Evolutionary conservation across 2,113 vertebrate genomes (phyloP).

Genomic region (Psophia crepitans): DNA sequence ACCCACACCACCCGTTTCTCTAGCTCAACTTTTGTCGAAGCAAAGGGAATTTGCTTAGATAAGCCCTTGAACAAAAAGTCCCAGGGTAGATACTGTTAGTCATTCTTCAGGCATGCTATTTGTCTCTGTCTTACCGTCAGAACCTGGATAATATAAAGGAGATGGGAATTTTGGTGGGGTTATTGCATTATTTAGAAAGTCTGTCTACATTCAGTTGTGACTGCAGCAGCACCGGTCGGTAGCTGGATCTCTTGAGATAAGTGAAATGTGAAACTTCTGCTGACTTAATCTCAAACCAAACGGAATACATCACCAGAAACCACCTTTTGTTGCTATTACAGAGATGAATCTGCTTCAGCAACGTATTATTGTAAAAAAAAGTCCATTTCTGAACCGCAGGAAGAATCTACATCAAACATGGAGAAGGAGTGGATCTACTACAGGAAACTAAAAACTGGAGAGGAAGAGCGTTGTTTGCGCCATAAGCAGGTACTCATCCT

Average conservation of each 20-base stretch:
- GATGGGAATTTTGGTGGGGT: neutral
- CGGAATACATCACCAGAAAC: neutral
- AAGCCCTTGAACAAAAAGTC: neutral
- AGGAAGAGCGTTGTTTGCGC: slow-evolving; percentile 78
- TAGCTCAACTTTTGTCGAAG: neutral
- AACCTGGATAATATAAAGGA: neutral
- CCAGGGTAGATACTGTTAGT: fast-evolving
- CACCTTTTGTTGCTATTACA: slow-evolving; percentile 46
- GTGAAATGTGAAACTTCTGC: neutral
- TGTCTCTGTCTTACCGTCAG: neutral
- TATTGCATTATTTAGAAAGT: neutral
- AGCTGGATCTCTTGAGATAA: neutral
- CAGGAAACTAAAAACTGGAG: slow-evolving; percentile 70
- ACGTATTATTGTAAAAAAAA: slow-evolving; percentile 83
- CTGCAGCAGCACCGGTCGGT: neutral
- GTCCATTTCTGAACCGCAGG: slow-evolving; percentile 26
- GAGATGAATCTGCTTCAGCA: slow-evolving; percentile 89
- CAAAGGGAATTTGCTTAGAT: neutral
- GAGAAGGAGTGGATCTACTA: slow-evolving; percentile 88
- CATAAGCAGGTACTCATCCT: slow-evolving; percentile 81
- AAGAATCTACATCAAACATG: slow-evolving; percentile 17
- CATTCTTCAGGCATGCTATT: neutral
- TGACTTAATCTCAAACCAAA: neutral
- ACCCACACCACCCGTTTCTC: neutral
- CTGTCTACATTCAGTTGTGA: neutral